phyloP scores from a whole-genome alignment of 1,140 invertebrate species.

The Drosophila ambigua region DNA sequence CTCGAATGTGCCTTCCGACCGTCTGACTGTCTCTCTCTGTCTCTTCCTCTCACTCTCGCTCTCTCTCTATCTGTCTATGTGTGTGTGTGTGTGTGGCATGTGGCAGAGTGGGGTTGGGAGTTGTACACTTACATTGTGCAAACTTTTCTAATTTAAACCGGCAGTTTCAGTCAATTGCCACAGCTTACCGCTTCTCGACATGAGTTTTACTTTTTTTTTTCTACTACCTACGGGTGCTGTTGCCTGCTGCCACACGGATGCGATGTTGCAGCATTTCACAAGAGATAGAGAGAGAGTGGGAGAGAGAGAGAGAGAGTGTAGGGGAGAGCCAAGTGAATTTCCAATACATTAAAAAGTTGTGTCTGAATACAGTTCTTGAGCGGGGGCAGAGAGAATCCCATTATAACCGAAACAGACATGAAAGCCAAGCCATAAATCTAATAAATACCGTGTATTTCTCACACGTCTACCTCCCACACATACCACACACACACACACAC shows the following conservation, averaged over 20 bases:
- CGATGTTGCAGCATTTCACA: conserved; percentile 52
- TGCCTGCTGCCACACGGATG: conserved; percentile 25
- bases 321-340: conserved; percentile 40
- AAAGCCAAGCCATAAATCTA: conserved; percentile 76
- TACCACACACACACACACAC: neutral
- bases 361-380: conserved; percentile 63
- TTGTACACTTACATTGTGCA: conserved; percentile 75
- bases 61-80: conserved; percentile 5
- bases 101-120: conserved; percentile 18
- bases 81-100: conserved; percentile 15
- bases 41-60: conserved; percentile 1
- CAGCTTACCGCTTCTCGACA: conserved; percentile 78
- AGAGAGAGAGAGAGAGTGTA: neutral
- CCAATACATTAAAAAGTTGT: conserved; percentile 80
- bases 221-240: conserved; percentile 62
- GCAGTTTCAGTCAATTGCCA: conserved; percentile 81
- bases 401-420: conserved; percentile 61
- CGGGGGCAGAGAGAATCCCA: conserved; percentile 41
- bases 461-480: conserved; percentile 1
- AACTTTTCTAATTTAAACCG: conserved; percentile 81
- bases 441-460: conserved; percentile 76
- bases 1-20: conserved; percentile 53
- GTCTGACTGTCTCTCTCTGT: neutral
- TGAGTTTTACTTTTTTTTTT: conserved; percentile 75
- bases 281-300: conserved; percentile 9